Conservation (phyloP, 2,113 vertebrate genomes). For the Podarcis cretensis region DNA sequence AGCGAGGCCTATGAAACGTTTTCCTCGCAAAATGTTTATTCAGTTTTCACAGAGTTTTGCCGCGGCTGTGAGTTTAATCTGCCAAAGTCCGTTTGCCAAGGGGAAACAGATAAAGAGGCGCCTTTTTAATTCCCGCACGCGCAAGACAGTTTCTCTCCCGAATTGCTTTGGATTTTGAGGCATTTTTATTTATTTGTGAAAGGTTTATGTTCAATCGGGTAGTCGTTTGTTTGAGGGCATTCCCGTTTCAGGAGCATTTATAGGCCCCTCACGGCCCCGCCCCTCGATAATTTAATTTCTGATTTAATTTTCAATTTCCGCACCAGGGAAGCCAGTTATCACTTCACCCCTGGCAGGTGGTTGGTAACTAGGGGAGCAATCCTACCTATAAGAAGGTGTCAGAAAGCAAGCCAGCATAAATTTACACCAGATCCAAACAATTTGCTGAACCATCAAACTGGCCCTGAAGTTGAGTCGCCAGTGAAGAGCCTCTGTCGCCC, state of each 20-base stretch:
- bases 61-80: conserved; percentile 6
- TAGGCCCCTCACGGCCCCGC: rapidly evolving
- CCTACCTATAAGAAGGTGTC: too few relatives aligned
- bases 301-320: too few relatives aligned
- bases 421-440: background rate
- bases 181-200: background rate
- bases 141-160: background rate
- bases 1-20: conserved; percentile 3
- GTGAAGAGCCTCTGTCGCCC: too few relatives aligned
- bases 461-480: background rate
- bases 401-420: too few relatives aligned
- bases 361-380: background rate
- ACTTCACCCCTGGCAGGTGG: too few relatives aligned
- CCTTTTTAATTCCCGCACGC: background rate
- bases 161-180: background rate
- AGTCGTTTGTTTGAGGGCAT: background rate
- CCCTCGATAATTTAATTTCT: background rate
- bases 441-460: background rate
- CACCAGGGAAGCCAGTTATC: too few relatives aligned
- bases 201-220: background rate
- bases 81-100: conserved; percentile 23
- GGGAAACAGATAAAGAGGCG: background rate
- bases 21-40: conserved; percentile 28
- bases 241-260: too few relatives aligned
- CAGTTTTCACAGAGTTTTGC: conserved; percentile 21